Percentiles rank a stretch among this genome's conserved stretches.
Evolutionary conservation across 1,140 invertebrate genomes (phyloP).

Genomic region (Zaprionus capensis): DNA sequence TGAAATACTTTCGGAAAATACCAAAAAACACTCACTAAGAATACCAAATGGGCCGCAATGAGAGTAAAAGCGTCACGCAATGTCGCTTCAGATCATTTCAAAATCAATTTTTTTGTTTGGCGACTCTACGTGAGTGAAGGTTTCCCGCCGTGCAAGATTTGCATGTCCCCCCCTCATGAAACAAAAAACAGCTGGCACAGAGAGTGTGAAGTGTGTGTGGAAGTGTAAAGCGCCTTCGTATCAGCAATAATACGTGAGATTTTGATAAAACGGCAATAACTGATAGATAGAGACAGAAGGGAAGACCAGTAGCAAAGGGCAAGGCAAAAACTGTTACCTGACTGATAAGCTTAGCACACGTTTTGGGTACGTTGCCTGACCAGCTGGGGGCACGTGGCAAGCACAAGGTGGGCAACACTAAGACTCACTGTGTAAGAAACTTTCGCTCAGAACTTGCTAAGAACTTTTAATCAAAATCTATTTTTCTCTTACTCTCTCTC

Average conservation of each 20-base stretch:
- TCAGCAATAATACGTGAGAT: conserved; percentile 65
- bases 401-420: too few relatives aligned
- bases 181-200: conserved; percentile 6
- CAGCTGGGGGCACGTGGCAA: not conserved
- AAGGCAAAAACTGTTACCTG: not conserved
- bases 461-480: not conserved
- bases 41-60: conserved; percentile 31
- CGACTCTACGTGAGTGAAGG: conserved; percentile 71
- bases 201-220: not conserved
- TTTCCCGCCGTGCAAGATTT: conserved; percentile 50
- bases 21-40: not conserved
- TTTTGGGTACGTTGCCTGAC: not conserved
- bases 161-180: conserved; percentile 44
- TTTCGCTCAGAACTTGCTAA: not conserved
- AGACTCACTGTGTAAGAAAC: conserved; percentile 21
- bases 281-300: conserved; percentile 27
- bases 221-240: conserved; percentile 44
- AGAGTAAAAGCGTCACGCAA: conserved; percentile 72
- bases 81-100: conserved; percentile 41
- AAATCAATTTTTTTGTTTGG: conserved; percentile 71
- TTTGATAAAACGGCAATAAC: conserved; percentile 59
- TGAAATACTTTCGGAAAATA: conserved; percentile 55
- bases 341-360: not conserved
- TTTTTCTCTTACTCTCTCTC: not conserved
- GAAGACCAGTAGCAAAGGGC: conserved; percentile 31